phyloP scores from a whole-genome alignment of 2,797 vertebrate genomes.

The Falco berigora region DNA sequence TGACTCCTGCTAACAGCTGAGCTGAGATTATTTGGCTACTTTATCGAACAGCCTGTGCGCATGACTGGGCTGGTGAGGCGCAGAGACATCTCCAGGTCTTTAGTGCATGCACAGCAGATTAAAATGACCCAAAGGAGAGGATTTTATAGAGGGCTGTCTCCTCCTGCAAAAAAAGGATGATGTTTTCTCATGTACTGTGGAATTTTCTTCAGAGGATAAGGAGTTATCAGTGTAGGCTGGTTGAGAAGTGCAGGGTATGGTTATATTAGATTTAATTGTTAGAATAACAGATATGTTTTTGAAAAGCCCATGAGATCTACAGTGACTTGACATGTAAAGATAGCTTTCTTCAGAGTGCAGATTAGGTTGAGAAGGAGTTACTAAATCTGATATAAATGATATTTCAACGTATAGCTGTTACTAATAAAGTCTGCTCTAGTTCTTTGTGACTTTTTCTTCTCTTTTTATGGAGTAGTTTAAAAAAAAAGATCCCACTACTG shows the following conservation, averaged over 20 bases:
- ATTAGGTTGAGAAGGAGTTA: neutral
- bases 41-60: neutral
- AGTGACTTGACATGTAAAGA: neutral
- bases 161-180: neutral
- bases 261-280: neutral
- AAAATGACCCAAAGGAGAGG: neutral
- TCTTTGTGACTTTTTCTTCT: neutral
- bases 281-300: neutral
- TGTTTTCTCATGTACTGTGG: fast-evolving
- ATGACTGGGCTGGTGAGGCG: neutral
- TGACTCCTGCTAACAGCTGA: neutral
- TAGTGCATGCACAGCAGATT: neutral
- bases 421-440: neutral
- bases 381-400: neutral
- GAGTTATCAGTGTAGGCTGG: neutral
- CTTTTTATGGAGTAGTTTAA: neutral
- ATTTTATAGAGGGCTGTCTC: neutral
- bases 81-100: neutral
- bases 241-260: neutral
- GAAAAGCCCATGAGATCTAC: neutral
- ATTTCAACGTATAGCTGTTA: neutral
- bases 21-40: neutral
- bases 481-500: neutral
- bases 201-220: neutral
- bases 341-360: neutral